phyloP scores from a whole-genome alignment of 2,888 invertebrate species.

The Pherbina coryleti region DNA sequence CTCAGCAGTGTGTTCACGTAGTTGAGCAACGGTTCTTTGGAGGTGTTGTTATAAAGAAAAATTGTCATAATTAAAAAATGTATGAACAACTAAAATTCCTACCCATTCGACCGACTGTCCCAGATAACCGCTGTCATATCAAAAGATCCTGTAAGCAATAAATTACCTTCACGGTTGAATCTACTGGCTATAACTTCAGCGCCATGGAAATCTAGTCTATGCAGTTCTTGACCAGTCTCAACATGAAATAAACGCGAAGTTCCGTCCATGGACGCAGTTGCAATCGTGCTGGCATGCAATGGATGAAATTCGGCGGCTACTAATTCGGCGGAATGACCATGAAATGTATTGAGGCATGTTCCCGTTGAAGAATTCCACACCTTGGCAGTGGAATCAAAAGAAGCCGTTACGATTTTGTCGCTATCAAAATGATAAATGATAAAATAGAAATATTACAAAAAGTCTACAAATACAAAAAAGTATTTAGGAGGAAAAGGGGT shows the following conservation, averaged over 20 bases:
- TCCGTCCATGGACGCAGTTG: constrained; percentile 83
- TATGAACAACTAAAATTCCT: no score
- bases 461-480: no score
- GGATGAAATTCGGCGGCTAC: constrained; percentile 80
- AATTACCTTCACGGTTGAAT: constrained; percentile 78
- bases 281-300: constrained; percentile 72
- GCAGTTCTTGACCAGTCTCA: constrained; percentile 76
- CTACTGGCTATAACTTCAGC: constrained; percentile 82
- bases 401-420: constrained; percentile 81
- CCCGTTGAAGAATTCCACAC: constrained; percentile 81
- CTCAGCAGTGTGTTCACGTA: constrained; percentile 77
- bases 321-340: constrained; percentile 83
- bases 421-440: constrained; percentile 64
- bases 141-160: constrained; percentile 83
- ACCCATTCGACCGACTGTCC: constrained; percentile 79
- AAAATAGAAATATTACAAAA: background rate
- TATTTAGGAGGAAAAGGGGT: no score
- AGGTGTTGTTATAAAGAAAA: no score
- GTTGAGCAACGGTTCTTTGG: constrained; percentile 72
- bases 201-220: constrained; percentile 76
- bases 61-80: no score
- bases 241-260: constrained; percentile 80
- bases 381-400: constrained; percentile 83
- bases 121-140: constrained; percentile 82
- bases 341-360: constrained; percentile 76